These are phyloP conservation scores for Timema cristinae DNA, from an alignment of 2,888 invertebrate genomes.

Conservation along the genomic window DNA sequence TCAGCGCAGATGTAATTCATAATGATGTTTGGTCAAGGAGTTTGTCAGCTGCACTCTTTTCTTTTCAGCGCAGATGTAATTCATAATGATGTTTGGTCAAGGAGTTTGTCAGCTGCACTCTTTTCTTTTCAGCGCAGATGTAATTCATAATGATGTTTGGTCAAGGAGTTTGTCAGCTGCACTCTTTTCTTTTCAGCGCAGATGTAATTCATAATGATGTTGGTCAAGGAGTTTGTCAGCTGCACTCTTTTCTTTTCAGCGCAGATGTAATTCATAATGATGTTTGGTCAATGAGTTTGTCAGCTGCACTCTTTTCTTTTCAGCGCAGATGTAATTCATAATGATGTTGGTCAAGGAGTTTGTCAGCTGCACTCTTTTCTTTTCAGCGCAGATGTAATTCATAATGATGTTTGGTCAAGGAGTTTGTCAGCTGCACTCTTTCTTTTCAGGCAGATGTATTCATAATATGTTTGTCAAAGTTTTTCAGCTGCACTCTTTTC, in stretches of 20 bases:
- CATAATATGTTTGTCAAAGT: neutral
- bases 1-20: neutral
- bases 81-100: neutral
- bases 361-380: neutral
- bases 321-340: neutral
- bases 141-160: neutral
- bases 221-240: neutral
- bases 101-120: constrained; percentile 3
- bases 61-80: neutral
- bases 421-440: constrained; percentile 5
- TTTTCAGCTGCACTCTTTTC: neutral
- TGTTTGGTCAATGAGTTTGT: neutral
- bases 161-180: constrained; percentile 3
- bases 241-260: neutral
- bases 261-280: neutral
- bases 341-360: neutral
- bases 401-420: neutral
- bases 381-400: neutral
- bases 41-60: constrained; percentile 3
- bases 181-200: neutral
- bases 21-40: neutral
- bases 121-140: neutral
- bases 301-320: neutral
- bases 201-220: neutral
- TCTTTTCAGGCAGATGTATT: too few relatives aligned